These are phyloP conservation scores for Serinus canaria DNA, from an alignment of 2,113 vertebrate species.

Conservation along the genomic window DNA sequence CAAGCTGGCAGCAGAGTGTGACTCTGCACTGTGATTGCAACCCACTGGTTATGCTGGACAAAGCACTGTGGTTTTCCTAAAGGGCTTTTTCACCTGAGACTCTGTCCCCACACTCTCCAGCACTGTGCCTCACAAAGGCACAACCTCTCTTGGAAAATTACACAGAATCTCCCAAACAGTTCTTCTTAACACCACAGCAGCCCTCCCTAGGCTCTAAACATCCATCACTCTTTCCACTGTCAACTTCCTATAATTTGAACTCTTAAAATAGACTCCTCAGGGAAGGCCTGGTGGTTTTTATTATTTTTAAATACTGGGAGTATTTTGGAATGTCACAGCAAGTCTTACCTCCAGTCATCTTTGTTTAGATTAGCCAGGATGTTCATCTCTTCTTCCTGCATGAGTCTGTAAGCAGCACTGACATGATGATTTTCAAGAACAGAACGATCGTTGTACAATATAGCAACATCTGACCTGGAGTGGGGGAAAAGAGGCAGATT, in stretches of 20 bases:
- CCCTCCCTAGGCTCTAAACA: not conserved
- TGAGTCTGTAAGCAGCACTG: slow-evolving; percentile 94
- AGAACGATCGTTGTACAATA: slow-evolving; percentile 95
- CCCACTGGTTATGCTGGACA: not conserved
- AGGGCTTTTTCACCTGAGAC: not conserved
- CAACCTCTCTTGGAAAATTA: not conserved
- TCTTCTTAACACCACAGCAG: not conserved
- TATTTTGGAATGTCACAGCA: not conserved
- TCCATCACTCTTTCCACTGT: not conserved
- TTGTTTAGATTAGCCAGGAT: slow-evolving; percentile 92
- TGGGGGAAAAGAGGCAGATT: slow-evolving; percentile 10
- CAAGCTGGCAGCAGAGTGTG: not conserved
- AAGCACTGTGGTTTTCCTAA: not conserved
- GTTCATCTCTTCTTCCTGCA: slow-evolving; percentile 99
- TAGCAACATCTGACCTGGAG: slow-evolving; percentile 91
- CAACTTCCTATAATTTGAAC: not conserved
- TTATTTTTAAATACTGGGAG: not conserved
- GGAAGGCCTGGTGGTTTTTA: not conserved
- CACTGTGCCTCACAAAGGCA: not conserved
- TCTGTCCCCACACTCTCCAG: not conserved
- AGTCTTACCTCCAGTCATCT: slow-evolving; percentile 94
- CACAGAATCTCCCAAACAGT: not conserved
- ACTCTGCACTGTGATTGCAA: not conserved
- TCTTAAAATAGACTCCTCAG: not conserved
- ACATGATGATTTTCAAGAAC: slow-evolving; percentile 98